phyloP scores from a whole-genome alignment of 2,113 vertebrate genomes.

The Pungitius pungitius region DNA sequence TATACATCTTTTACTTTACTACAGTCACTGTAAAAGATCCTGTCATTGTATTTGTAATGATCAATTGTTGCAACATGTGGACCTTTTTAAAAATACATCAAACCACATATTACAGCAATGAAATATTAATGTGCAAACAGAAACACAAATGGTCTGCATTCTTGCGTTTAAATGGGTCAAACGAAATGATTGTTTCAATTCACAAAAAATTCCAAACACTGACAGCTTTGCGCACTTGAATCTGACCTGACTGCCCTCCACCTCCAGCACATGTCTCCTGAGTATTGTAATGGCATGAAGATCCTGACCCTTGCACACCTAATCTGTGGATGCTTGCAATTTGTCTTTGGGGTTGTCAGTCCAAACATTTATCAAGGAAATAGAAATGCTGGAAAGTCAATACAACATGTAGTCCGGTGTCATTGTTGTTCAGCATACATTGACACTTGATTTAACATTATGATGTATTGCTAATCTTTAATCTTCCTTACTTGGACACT shows the following conservation, averaged over 20 bases:
- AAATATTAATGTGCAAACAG: background rate
- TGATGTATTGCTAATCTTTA: constrained; percentile 15
- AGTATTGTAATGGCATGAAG: background rate
- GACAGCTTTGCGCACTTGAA: background rate
- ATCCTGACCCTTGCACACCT: constrained; percentile 13
- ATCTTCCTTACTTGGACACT: background rate
- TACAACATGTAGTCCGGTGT: background rate
- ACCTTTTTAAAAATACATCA: background rate
- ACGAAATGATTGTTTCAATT: background rate
- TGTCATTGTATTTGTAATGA: background rate
- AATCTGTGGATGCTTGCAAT: constrained; percentile 7
- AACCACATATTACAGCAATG: background rate
- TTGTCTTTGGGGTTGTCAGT: constrained; percentile 1
- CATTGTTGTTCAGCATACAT: background rate
- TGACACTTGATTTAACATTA: constrained; percentile 30
- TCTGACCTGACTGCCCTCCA: background rate
- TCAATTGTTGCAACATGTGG: background rate
- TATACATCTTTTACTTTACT: background rate
- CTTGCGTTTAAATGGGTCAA: background rate
- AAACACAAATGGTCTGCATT: background rate
- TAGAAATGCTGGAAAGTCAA: constrained; percentile 8
- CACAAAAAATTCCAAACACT: constrained; percentile 1
- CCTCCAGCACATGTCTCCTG: constrained; percentile 9
- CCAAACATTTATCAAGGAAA: background rate
- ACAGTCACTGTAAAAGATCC: background rate